These are phyloP conservation scores for Cetoscarus ocellatus DNA, from an alignment of 2,797 vertebrate genomes.

Conservation along the genomic window DNA sequence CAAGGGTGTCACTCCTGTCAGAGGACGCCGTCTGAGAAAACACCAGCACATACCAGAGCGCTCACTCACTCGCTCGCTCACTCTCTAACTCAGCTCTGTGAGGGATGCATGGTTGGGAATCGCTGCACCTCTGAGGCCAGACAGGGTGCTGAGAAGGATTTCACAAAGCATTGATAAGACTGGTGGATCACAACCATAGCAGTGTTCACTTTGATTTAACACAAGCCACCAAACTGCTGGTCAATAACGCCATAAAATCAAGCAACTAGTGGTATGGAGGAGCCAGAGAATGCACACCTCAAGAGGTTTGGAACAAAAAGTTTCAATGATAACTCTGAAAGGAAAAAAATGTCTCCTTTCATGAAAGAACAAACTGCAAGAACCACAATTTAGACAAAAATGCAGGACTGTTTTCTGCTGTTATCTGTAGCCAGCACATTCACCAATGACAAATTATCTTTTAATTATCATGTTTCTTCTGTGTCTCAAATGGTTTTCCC, in stretches of 20 bases:
- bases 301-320: constrained; percentile 18
- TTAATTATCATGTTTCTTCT: constrained; percentile 1
- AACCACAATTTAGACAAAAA: constrained; percentile 37
- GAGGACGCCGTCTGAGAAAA: constrained; percentile 55
- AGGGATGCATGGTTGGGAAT: constrained; percentile 36
- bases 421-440: constrained; percentile 14
- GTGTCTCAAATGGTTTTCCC: not conserved
- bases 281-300: constrained; percentile 41
- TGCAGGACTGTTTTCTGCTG: constrained; percentile 18
- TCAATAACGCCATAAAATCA: constrained; percentile 68
- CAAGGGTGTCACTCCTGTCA: constrained; percentile 50
- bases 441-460: not conserved
- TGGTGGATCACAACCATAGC: constrained; percentile 50
- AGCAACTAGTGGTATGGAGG: constrained; percentile 27
- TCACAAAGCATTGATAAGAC: constrained; percentile 61
- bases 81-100: constrained; percentile 26
- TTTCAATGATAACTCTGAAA: constrained; percentile 38
- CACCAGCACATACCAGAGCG: constrained; percentile 64
- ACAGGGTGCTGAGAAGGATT: constrained; percentile 43
- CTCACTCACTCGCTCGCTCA: constrained; percentile 32
- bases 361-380: constrained; percentile 42
- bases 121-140: constrained; percentile 42
- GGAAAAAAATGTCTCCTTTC: constrained; percentile 12
- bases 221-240: constrained; percentile 61
- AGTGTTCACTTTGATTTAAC: constrained; percentile 73